Conservation (phyloP, 30 jellyfish, hydroid and myxozoan species). For the Hydra vulgaris region DNA sequence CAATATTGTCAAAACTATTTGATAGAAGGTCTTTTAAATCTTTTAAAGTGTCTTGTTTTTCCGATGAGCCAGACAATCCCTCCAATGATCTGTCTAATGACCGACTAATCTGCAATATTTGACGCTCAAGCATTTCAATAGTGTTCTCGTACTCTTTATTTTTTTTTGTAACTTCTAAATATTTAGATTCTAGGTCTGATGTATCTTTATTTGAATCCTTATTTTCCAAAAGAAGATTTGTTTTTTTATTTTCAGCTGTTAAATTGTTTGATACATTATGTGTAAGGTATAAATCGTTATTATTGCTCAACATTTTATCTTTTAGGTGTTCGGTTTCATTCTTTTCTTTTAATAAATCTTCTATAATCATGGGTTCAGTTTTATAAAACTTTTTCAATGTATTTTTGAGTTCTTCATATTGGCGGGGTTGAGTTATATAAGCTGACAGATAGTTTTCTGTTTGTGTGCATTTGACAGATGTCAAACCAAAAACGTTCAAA, state of each 20-base stretch:
- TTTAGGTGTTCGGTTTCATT: neutral
- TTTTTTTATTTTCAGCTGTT: too few species aligned
- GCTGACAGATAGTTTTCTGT: neutral
- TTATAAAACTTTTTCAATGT: neutral
- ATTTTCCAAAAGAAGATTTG: too few species aligned
- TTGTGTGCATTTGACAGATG: neutral
- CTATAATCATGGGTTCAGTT: neutral
- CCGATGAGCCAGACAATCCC: constrained; percentile 14
- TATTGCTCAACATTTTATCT: too few species aligned
- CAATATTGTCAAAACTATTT: neutral
- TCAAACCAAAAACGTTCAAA: neutral
- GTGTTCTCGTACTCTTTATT: constrained; percentile 11
- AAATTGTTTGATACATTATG: too few species aligned
- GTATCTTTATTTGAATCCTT: neutral
- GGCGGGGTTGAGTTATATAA: neutral
- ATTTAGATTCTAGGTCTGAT: neutral
- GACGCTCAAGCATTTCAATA: constrained; percentile 14
- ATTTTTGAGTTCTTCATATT: neutral
- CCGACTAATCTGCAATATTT: constrained; percentile 2
- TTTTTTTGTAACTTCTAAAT: neutral
- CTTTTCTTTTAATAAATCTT: neutral
- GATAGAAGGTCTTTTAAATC: neutral
- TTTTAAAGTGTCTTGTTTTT: constrained; percentile 1
- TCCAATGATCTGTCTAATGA: constrained; percentile 14
- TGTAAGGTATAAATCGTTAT: neutral